phyloP scores from a whole-genome alignment of 92 coral and sea anemone genomes.

The Paramuricea clavata region DNA sequence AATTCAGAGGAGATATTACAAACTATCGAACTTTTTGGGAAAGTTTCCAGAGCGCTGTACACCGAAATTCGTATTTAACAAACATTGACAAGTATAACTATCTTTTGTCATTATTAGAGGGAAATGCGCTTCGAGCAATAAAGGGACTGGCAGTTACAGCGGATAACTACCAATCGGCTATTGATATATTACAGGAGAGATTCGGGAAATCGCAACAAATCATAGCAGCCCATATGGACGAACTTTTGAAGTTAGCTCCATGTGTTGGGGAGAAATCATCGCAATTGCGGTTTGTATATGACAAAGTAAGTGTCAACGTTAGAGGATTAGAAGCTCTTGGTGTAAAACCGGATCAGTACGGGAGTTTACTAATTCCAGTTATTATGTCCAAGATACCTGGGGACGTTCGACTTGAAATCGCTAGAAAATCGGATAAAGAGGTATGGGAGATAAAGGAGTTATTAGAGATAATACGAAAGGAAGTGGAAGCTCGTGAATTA shows the following conservation, averaged over 20 bases:
- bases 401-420: slow-evolving; percentile 2
- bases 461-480: neutral
- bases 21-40: slow-evolving; percentile 24
- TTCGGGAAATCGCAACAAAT: slow-evolving; percentile 30
- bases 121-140: neutral
- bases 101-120: slow-evolving; percentile 2
- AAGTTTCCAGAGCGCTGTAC: slow-evolving; percentile 15
- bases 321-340: neutral
- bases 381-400: slow-evolving; percentile 23
- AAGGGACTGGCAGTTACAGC: slow-evolving; percentile 9
- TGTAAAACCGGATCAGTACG: neutral
- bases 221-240: slow-evolving; percentile 34
- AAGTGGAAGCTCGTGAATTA: slow-evolving; percentile 33
- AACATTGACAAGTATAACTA: slow-evolving; percentile 56
- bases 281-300: slow-evolving; percentile 1
- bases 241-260: neutral
- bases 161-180: slow-evolving; percentile 20
- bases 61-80: slow-evolving; percentile 16
- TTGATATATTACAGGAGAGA: slow-evolving; percentile 2
- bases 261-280: slow-evolving; percentile 11
- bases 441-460: slow-evolving; percentile 18
- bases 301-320: slow-evolving; percentile 15
- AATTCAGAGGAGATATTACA: slow-evolving; percentile 23
- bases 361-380: slow-evolving; percentile 17
- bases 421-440: neutral